Base-by-base conservation (phyloP, 1,140 invertebrate species). In the Drosophila azteca region DNA sequence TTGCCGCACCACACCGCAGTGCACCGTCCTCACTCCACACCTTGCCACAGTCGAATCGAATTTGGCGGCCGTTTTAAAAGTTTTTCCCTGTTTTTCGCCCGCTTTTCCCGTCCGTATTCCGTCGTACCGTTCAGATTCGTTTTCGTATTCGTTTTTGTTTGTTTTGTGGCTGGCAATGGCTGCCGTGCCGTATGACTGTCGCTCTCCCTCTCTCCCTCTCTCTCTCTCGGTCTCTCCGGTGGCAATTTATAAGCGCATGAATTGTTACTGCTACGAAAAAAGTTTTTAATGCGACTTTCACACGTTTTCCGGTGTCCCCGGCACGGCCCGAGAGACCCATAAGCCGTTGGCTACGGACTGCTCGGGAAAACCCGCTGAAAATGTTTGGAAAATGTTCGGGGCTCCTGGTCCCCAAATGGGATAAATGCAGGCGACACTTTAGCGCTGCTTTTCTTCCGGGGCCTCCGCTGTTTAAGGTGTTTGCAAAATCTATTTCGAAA, bases 221-320 rank as follows among this genome's bases (percentile, higher is more conserved):
- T 29, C 26, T 6, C 6, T 53, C 46, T 8, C 31, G 3, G 2
- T 49, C 60, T 61, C 69, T 68, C 71, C 68, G 55, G 63, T 73
- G 79, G 79, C 73, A 77, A 81, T 83, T 84, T 83, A 84, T 83
- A 83, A 79, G 79, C 80, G 65, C 71, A 76, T 83, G 80, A 79
- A 83, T 83, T 76, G 75, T 69, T 79, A 65, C 66, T 45, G 65
- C 82, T 69, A 57, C 76, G 64, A 70, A 83, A 82, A 78, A 83
- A 79, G 70, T 83, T 83, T 84, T 83, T 79, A 83, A 83, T 79
- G 70, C 61, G 50, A 69, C 65, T 70, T 83, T 83, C 80, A 78
- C 75, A 83, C 76, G 79, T 83, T 79, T 81, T 77, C 71, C 77
- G 63, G 71, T 65, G 60, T 57, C 62, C 70, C 49, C 62, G 70